Conservation (phyloP, 92 coral and sea anemone genomes). For the Epizoanthus stellaris region DNA sequence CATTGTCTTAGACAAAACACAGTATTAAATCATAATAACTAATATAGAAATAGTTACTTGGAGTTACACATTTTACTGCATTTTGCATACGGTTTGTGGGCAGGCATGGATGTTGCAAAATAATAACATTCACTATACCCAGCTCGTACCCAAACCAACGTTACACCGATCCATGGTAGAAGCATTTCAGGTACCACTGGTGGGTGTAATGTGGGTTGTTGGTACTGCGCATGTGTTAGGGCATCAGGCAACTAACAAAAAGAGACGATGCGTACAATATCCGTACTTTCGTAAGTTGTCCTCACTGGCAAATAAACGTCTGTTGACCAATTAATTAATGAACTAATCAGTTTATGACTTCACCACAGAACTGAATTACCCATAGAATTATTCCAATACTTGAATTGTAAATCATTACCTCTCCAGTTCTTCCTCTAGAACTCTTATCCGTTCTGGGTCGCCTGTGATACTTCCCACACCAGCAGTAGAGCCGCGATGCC, state of each 20-base stretch:
- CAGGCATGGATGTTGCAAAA: too few relatives aligned
- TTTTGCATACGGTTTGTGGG: too few relatives aligned
- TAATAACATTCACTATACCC: too few relatives aligned
- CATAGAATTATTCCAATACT: neutral
- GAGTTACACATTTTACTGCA: too few relatives aligned
- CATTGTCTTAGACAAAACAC: too few relatives aligned
- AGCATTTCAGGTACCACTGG: neutral
- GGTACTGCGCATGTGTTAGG: neutral
- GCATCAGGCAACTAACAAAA: conserved; percentile 4
- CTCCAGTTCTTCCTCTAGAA: conserved; percentile 72
- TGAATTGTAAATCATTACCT: conserved; percentile 50
- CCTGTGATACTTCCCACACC: conserved; percentile 57
- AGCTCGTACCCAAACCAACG: too few relatives aligned
- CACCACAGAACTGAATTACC: neutral
- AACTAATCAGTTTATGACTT: neutral
- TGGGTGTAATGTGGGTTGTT: neutral
- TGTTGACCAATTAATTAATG: conserved; percentile 11
- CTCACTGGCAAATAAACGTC: neutral
- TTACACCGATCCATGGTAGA: too few relatives aligned
- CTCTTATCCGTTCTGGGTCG: conserved; percentile 64
- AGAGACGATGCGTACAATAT: neutral
- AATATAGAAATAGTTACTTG: too few relatives aligned
- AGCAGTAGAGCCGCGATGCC: conserved; percentile 76
- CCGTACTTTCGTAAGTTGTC: neutral
- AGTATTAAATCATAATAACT: too few relatives aligned